These are phyloP conservation scores for Procambarus clarkii DNA, from an alignment of 1,140 invertebrate species.

Conservation along the genomic window DNA sequence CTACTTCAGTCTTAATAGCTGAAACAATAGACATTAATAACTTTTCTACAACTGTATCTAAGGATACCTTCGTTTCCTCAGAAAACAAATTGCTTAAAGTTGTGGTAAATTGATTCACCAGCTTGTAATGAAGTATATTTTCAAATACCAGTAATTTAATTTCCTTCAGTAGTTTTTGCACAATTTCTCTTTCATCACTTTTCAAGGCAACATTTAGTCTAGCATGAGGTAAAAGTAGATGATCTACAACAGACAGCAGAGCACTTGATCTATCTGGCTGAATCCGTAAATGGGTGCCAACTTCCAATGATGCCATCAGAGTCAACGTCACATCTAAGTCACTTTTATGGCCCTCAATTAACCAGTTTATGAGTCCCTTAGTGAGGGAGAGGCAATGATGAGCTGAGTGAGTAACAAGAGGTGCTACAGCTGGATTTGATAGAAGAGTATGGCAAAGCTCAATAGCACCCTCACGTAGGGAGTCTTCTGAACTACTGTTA, in stretches of 20 bases:
- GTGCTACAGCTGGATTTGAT: conserved; percentile 26
- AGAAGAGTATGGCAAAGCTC: conserved; percentile 18
- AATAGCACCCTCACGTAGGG: conserved; percentile 24
- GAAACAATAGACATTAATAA: conserved; percentile 17
- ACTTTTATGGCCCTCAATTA: conserved; percentile 43
- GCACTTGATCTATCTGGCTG: not conserved
- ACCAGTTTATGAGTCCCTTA: conserved; percentile 28
- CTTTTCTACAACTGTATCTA: not conserved
- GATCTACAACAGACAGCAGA: conserved; percentile 11
- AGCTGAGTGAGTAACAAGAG: conserved; percentile 15
- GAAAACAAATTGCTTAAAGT: conserved; percentile 4
- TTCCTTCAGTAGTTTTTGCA: conserved; percentile 35
- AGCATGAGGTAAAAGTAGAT: conserved; percentile 9
- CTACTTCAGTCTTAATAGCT: conserved; percentile 37
- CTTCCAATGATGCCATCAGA: not conserved
- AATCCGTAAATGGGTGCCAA: not conserved
- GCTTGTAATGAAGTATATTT: conserved; percentile 37
- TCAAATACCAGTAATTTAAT: not conserved
- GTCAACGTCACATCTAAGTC: conserved; percentile 6
- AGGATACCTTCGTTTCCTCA: conserved; percentile 28
- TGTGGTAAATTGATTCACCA: not conserved
- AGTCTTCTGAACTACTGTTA: conserved; percentile 23
- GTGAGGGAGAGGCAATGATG: conserved; percentile 16
- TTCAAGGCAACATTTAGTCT: conserved; percentile 1
- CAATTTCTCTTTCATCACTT: conserved; percentile 14